phyloP scores from a whole-genome alignment of 2,888 invertebrate species.

The Hermodice carunculata region DNA sequence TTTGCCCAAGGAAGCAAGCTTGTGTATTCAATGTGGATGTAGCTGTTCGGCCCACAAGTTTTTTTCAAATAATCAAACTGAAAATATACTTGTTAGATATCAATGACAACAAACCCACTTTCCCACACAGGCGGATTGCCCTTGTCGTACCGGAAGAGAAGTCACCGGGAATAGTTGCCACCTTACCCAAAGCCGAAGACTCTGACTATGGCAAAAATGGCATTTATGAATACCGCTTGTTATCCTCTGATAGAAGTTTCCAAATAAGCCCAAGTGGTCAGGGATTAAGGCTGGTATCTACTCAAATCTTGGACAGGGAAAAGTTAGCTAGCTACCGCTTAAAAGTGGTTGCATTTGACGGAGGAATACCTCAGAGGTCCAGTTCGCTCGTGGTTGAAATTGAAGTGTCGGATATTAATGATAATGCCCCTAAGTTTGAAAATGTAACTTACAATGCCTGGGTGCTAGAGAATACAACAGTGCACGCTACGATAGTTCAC shows the following conservation, averaged over 20 bases:
- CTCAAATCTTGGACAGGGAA: slow-evolving; percentile 52
- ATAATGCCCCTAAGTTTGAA: slow-evolving; percentile 23
- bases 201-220: slow-evolving; percentile 16
- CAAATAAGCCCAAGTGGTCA: slow-evolving; percentile 36
- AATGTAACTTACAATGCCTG: slow-evolving; percentile 12
- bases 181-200: slow-evolving; percentile 20
- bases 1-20: slow-evolving; percentile 7
- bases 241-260: too few relatives aligned
- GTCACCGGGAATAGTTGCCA: slow-evolving; percentile 3
- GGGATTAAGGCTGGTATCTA: slow-evolving; percentile 52
- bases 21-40: slow-evolving; percentile 19
- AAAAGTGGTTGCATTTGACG: slow-evolving; percentile 24
- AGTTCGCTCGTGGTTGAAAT: slow-evolving; percentile 24
- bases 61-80: slow-evolving; percentile 21
- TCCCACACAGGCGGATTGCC: slow-evolving; percentile 1
- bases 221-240: slow-evolving; percentile 12
- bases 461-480: slow-evolving; percentile 7
- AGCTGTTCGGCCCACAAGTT: slow-evolving; percentile 19
- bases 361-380: slow-evolving; percentile 12
- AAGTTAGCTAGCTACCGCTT: slow-evolving; percentile 44
- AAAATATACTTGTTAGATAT: slow-evolving; percentile 16
- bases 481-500: slow-evolving; percentile 6
- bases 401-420: slow-evolving; percentile 22
- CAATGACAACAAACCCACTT: slow-evolving; percentile 22
- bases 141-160: slow-evolving; percentile 10